Conservation (phyloP, 2,113 vertebrate species). For the Condylura cristata region DNA sequence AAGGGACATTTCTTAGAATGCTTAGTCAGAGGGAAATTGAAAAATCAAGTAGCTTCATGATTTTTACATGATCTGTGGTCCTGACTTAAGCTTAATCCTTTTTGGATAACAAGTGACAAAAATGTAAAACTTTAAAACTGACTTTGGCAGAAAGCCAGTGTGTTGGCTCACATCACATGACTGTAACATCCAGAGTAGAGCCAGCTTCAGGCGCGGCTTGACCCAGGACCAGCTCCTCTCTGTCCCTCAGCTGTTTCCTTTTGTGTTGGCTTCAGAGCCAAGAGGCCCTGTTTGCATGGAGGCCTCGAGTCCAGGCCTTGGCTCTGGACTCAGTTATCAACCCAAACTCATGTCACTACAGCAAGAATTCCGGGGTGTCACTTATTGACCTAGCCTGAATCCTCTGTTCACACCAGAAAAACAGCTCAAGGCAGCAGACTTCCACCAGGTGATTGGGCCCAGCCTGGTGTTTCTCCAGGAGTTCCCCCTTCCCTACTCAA, state of each 20-base stretch:
- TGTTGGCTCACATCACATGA: not conserved
- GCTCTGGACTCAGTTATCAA: not conserved
- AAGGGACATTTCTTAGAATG: not conserved
- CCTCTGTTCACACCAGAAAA: not conserved
- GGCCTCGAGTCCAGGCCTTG: not conserved
- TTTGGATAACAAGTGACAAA: slow-evolving; percentile 22
- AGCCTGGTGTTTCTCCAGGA: not conserved
- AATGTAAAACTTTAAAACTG: not conserved
- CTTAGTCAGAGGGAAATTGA: not conserved
- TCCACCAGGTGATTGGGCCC: not conserved
- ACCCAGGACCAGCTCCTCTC: not conserved
- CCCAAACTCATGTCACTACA: not conserved
- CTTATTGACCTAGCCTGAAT: not conserved
- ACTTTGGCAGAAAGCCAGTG: not conserved
- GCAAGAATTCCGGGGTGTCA: not conserved
- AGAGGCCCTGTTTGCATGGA: not conserved
- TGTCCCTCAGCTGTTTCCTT: not conserved
- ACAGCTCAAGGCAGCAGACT: rapidly evolving
- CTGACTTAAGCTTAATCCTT: not conserved
- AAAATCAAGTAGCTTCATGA: not conserved
- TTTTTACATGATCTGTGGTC: slow-evolving; percentile 13
- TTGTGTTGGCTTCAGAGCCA: not conserved
- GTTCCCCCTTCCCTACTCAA: not conserved
- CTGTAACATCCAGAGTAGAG: not conserved
- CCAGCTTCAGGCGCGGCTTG: not conserved